Evolutionary conservation across 1,140 invertebrate genomes (phyloP).

Genomic region (Magallana gigas): DNA sequence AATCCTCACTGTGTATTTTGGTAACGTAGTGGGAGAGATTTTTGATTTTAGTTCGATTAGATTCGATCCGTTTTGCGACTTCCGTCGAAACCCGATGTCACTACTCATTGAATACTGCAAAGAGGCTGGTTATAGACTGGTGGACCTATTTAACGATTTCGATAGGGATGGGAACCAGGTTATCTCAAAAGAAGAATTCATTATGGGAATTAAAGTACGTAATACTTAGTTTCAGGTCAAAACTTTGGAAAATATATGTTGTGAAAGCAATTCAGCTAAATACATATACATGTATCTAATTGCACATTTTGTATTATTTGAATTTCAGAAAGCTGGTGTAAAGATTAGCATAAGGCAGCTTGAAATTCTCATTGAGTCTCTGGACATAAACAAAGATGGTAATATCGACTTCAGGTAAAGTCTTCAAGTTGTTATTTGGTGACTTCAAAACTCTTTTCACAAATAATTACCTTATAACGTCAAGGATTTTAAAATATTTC

Average conservation of each 20-base stretch:
- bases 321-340: conserved; percentile 66
- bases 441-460: neutral
- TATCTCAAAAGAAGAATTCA: conserved; percentile 67
- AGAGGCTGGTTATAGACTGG: conserved; percentile 69
- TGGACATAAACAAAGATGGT: conserved; percentile 73
- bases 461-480: neutral
- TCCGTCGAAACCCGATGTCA: conserved; percentile 71
- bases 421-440: neutral
- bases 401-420: conserved; percentile 73
- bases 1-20: conserved; percentile 63
- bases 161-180: conserved; percentile 70
- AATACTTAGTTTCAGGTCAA: neutral
- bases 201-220: conserved; percentile 67
- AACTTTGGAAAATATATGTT: neutral
- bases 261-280: no score
- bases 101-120: conserved; percentile 70
- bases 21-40: conserved; percentile 56
- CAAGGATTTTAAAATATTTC: neutral
- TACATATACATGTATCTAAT: neutral
- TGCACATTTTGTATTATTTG: neutral
- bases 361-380: conserved; percentile 64
- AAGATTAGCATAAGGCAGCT: conserved; percentile 72
- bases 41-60: conserved; percentile 44
- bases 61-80: conserved; percentile 53
- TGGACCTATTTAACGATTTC: conserved; percentile 76